phyloP scores from a whole-genome alignment of 2,113 vertebrate species.

The Mobula hypostoma region DNA sequence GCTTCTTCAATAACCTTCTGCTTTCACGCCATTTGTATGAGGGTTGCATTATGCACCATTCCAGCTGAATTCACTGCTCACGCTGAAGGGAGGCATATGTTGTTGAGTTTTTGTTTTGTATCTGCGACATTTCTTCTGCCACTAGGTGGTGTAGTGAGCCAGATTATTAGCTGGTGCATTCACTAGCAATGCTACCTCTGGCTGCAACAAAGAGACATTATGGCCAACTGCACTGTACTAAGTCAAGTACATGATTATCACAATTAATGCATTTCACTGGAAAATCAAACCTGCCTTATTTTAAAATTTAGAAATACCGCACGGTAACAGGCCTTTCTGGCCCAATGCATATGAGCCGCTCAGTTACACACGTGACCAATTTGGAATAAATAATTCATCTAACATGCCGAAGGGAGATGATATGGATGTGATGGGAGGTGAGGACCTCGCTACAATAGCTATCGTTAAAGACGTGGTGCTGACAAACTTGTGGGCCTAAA shows the following conservation, averaged over 20 bases:
- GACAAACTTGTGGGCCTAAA: no score
- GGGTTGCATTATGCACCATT: background rate
- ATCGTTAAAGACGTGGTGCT: no score
- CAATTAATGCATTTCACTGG: background rate
- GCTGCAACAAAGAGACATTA: background rate
- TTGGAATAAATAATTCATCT: no score
- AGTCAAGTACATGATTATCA: background rate
- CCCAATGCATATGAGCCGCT: no score
- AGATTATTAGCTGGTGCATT: background rate
- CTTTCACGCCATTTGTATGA: background rate
- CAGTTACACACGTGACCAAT: no score
- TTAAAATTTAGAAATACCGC: no score
- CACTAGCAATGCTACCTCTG: background rate
- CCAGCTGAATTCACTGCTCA: background rate
- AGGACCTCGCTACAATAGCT: no score
- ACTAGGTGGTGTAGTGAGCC: background rate
- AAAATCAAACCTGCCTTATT: background rate
- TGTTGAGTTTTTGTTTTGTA: background rate
- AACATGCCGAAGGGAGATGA: no score
- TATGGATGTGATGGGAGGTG: no score
- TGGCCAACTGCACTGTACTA: background rate
- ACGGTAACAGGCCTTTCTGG: no score
- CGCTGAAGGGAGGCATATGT: background rate
- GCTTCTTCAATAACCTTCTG: background rate
- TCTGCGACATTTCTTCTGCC: background rate